Evolutionary conservation across 2,113 vertebrate species (phyloP), one percentile per base, ranked within the genome.

Genomic region (Aegithalos caudatus): DNA sequence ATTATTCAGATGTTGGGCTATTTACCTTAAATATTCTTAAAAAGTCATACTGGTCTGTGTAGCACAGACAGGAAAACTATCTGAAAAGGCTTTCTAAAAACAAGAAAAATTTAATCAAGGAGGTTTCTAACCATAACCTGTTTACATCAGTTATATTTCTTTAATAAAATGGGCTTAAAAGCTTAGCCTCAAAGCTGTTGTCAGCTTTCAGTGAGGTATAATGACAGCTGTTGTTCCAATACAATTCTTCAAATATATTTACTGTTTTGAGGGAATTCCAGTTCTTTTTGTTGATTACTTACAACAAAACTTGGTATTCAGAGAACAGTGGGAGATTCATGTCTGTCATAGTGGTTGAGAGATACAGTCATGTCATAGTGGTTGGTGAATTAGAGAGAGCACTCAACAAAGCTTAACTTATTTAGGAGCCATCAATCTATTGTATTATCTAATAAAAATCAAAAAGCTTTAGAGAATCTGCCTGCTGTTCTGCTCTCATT

Each of bases 131-230:
- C 53, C 61, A 58, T 89, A 76, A 35, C 81, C 91, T 96, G 91
- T 96, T 97, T 97, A 94, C 89, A 47, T 97, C 73, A 88, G 60
- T 96, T 95, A 50, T 96, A 40, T 84, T 97, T 97, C 97, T 97
- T 97, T 98, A 96, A 97, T 98, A 97, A 97, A 97, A 96, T 90
- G 35, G 85, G 66, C 89, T 98, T 97, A 97, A 95, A 98, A 95
- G 93, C 92, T 97, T 97, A 98, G 93, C 88, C 71, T 84, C 53
- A 95, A 87, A 95, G 86, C 80, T 97, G 77, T 81, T 94, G 48
- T 83, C 84, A 92, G 80, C 76, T 95, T 91, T 95, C 73, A 86
- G 22, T 93, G 48, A 95, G 80, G 85, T 95, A 66, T 88, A 94
- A 94, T 95, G 88, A 65, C 93, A 97, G 96, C 95, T 97, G 92